Evolutionary conservation across 2,113 vertebrate species (phyloP).

Genomic region (Triplophysa tibetana): DNA sequence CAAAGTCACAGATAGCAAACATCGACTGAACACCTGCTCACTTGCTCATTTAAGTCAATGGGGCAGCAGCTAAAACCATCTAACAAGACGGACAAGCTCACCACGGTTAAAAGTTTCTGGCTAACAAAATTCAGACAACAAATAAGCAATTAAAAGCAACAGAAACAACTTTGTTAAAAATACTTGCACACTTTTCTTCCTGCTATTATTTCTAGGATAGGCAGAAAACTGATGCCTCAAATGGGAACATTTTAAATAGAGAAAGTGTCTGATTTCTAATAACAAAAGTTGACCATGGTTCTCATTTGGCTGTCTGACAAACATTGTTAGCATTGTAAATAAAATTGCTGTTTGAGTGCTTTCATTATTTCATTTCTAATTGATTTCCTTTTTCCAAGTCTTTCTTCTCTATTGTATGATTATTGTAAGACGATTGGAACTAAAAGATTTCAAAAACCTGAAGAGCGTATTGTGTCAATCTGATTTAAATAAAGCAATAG

Average conservation of each 20-base stretch:
- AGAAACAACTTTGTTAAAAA: not conserved
- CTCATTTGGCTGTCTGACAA: not conserved
- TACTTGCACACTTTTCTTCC: not conserved
- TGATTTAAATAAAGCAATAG: not conserved
- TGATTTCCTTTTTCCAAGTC: constrained; percentile 12
- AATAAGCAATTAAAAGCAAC: constrained; percentile 24
- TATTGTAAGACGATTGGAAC: not conserved
- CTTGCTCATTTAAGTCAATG: constrained; percentile 43
- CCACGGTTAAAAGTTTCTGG: constrained; percentile 10
- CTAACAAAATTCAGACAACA: not conserved
- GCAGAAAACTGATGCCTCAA: not conserved
- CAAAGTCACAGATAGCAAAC: constrained; percentile 30
- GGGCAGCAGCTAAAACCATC: constrained; percentile 35
- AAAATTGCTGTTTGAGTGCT: constrained; percentile 1
- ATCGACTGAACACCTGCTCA: constrained; percentile 27
- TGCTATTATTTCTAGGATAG: constrained; percentile 3
- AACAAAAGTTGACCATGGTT: not conserved
- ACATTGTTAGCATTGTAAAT: constrained; percentile 15
- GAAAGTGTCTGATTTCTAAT: constrained; percentile 20
- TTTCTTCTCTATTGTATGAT: not conserved
- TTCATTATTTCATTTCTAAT: constrained; percentile 6
- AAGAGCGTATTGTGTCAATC: not conserved
- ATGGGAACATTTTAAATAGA: not conserved
- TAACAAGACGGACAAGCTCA: constrained; percentile 24
- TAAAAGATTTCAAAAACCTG: not conserved